Base-by-base conservation (phyloP, 2,888 invertebrate species). In the Ferdinandea cuprea region DNA sequence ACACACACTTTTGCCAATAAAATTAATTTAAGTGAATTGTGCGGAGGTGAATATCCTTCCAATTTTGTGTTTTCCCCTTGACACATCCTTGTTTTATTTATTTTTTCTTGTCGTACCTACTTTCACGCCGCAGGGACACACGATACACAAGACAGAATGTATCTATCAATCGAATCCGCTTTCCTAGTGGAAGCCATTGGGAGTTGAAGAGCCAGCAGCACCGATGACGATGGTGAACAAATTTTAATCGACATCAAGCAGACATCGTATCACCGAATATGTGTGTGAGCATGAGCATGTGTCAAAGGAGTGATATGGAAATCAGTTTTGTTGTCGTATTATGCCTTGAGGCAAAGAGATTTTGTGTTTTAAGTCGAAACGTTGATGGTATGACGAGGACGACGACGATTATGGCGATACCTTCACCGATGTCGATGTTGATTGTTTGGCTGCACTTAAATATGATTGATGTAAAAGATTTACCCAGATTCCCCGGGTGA, bases 11-110 rank as follows among this genome's bases (percentile, higher is more conserved):
- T 83, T 68, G 72, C 54, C 83, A 78, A 83, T 78, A 83, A 83
- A 83, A 83, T 83, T 83, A 83, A 83, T 83, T 83, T 83, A 83
- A 83, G 83, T 73, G 83, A 78, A 83, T 83, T 83, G 77, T 83
- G 78, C 63, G 78, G 78, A 83, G 83, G 83, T 78, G 78, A 72
- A 80, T 74, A 78, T 83, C 81, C 80, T 80, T 80, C 69, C 80
- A 80, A 69, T 74, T 54, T 80, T 35, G 69, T 74, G 52, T 69
- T 73, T 66, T 68, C 35, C 28, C 50, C 13, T 28, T 72, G 65
- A 35, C 65, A 72, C 56, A 72, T 66, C 37, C 69, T 68, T 59
- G 37, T 28, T 13, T 59, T 52, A 2, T n/a, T 37, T 54, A 15
- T 66, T 54, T 71, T 58, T 65, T 32, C 58, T 58, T 58, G 71